Evolutionary conservation across 30 jellyfish, hydroid and myxozoan genomes (phyloP).

Genomic region (Cassiopea xamachana): DNA sequence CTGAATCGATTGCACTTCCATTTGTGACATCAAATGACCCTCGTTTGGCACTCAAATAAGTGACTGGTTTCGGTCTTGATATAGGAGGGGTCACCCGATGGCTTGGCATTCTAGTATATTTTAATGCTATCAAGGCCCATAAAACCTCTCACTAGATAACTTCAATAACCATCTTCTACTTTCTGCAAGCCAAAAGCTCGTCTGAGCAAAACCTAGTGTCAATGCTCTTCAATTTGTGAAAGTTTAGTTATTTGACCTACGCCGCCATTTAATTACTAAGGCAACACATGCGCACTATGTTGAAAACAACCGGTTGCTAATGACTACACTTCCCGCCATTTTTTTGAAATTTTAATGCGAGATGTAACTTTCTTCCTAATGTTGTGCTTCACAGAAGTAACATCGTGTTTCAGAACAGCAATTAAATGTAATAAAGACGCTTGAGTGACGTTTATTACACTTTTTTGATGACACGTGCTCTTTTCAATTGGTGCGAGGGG

Average conservation of each 20-base stretch:
- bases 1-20: background rate
- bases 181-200: no score
- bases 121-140: background rate
- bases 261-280: constrained; percentile 33
- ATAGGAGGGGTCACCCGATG: constrained; percentile 10
- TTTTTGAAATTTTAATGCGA: background rate
- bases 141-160: no score
- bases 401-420: no score
- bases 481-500: no score
- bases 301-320: constrained; percentile 55
- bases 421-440: no score
- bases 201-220: no score
- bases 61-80: constrained; percentile 9
- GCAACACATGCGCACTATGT: constrained; percentile 23
- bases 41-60: background rate
- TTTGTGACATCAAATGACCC: background rate
- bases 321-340: constrained; percentile 52
- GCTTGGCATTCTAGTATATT: background rate
- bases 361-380: no score
- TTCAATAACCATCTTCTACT: no score
- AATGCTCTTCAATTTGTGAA: background rate
- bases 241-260: background rate
- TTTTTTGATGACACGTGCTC: no score
- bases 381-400: no score
- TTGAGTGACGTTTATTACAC: no score